Base-by-base conservation (phyloP, 1,140 invertebrate species). In the Hestina assimilis region DNA sequence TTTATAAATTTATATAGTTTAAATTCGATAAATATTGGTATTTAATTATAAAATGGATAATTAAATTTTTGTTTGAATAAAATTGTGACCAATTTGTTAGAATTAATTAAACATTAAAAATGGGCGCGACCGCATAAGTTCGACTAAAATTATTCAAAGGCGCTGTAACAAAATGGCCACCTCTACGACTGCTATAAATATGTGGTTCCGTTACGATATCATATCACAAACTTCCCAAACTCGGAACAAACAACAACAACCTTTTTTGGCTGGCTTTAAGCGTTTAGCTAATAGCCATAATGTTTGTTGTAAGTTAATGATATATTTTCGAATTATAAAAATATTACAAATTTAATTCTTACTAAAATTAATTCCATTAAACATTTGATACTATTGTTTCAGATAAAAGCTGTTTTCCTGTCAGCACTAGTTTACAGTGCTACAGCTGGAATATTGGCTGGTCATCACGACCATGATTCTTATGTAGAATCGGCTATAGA, bases 261-360 rank as follows among this genome's bases (percentile, higher is more conserved):
- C 62, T 74, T 50, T 59, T 57, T 75, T 59, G 57, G 66, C 70
- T 80, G 85, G 84, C 84, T 83, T 76, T 52, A 59, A 73, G 83
- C 85, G 85, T 60, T 85, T 88, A 88, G 84, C 84, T 88, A 86
- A 77, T 65, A 88, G 84, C 83, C 84, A 88, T 88, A 81, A 79
- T 75, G 63, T 85, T 85, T 77, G 66, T 85, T 82, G 84, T 88
- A 79, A 86, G 84, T 88, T 52, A 4, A 38, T 14, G 8, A 19
- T 23, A 43, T 20, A 6, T 6, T 14, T 26, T 33, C n/a, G n/a
- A 1, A 38, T 38, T 9, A 19, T 45, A n/a, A 20, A 28, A 31
- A 29, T 19, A 33, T 20, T 42, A 23, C 2, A 29, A 24, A 33
- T 31, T 33, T 8, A 19, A 38, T n/a, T n/a, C 9, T 4, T 57